Base-by-base conservation (phyloP, 2,888 invertebrate species). In the Dysmachus trigonus region DNA sequence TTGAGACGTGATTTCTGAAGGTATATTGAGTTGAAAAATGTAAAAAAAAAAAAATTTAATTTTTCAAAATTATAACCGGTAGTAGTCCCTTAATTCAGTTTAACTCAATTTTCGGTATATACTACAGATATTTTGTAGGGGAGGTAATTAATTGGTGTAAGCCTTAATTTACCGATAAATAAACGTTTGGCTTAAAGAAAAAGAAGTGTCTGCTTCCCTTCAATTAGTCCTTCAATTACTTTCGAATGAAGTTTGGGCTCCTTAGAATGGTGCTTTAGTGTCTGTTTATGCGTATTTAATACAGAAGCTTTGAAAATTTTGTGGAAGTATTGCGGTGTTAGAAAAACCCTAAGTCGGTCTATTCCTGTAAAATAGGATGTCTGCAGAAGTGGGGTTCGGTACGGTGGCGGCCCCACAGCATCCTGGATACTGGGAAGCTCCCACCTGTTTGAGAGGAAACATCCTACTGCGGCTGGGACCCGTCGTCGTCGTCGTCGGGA, bases 391-490 rank as follows among this genome's bases (percentile, higher is more conserved):
- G 2, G 2, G 10, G 2, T 41, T 41, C n/a, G n/a, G 10, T 62
- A 7, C 10, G 7, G 22, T 27, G 62, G 10, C 7, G 27, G 18
- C 10, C 7, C 2, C 10, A 7, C 62, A 62, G 62, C 62, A 62
- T 62, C 62, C 51, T 2, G 1, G 5, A 62, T 7, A 47, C 62
- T 10, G 62, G 27, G 10, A n/a, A 62, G 81, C 53, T 81, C 33
- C 81, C 53, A 81, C 53, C 81, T 81, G 53, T 81, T 81, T 81
- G 81, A 62, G 31, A 81, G 53, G 81, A 62, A 53, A 18, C 53
- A 81, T 81, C 81, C 53, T 81, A 81, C 51, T 81, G 81, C 81
- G 81, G 81, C 62, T 51, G 81, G 53, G 62, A 51, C n/a, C 62
- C 62, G n/a, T 27, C 77, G 41, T 41, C n/a, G n/a, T n/a, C n/a